phyloP scores from a whole-genome alignment of 2,888 invertebrate genomes.

The Athalia circularis region DNA sequence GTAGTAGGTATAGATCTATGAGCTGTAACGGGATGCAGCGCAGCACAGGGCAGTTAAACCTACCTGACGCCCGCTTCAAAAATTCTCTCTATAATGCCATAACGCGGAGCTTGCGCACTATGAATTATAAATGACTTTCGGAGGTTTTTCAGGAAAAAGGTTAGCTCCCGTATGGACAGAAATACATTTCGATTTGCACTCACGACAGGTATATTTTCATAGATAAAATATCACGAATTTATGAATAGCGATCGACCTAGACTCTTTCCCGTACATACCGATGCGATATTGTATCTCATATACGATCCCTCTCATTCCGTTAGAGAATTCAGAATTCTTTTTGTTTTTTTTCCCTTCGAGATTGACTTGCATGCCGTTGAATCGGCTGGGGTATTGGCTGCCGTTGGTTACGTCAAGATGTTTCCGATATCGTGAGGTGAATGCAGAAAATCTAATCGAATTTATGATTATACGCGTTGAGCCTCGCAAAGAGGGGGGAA shows the following conservation, averaged over 20 bases:
- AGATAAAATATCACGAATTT: too few relatives aligned
- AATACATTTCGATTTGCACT: neutral
- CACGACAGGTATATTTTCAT: too few relatives aligned
- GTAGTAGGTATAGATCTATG: too few relatives aligned
- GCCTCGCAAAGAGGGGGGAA: neutral
- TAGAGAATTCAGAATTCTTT: conserved; percentile 13
- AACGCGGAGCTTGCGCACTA: conserved; percentile 46
- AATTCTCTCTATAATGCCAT: neutral
- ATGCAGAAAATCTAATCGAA: conserved; percentile 45
- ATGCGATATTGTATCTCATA: neutral
- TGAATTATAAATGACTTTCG: conserved; percentile 55
- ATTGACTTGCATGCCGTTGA: conserved; percentile 8
- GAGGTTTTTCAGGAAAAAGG: neutral
- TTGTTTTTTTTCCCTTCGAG: neutral
- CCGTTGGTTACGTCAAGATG: conserved; percentile 31
- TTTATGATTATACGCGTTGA: conserved; percentile 38
- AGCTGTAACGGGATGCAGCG: too few relatives aligned
- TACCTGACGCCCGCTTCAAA: conserved; percentile 3
- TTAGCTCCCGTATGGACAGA: neutral
- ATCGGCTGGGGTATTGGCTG: neutral
- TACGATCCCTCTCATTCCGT: neutral
- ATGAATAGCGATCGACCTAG: too few relatives aligned
- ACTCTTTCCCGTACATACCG: too few relatives aligned
- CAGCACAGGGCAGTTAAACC: neutral
- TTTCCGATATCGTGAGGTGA: conserved; percentile 43